Evolutionary conservation across 2,113 vertebrate species (phyloP).

Genomic region (Setophaga petechia): DNA sequence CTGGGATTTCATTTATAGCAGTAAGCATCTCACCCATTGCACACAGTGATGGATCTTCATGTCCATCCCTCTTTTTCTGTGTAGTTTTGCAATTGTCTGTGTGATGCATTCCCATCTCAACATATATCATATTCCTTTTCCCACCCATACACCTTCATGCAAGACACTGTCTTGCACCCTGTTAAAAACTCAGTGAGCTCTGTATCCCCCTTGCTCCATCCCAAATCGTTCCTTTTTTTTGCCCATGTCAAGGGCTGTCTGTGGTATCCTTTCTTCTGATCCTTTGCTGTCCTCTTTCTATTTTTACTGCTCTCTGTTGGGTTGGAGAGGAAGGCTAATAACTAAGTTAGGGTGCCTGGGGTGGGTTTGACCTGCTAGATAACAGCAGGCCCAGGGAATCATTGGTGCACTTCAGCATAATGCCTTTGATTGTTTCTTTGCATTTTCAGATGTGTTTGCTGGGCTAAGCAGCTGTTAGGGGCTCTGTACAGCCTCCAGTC

Average conservation of each 20-base stretch:
- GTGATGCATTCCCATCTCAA: background rate
- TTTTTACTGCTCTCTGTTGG: background rate
- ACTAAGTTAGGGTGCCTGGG: background rate
- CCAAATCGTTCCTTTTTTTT: background rate
- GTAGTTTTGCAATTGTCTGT: background rate
- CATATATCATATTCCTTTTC: background rate
- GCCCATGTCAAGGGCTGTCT: background rate
- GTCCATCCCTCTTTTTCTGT: background rate
- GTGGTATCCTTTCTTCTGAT: background rate
- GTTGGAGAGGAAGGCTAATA: background rate
- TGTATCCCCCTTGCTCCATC: background rate
- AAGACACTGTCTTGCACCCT: background rate
- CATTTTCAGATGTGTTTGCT: constrained; percentile 32
- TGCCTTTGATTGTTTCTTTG: background rate
- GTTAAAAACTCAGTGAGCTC: background rate
- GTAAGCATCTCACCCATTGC: background rate
- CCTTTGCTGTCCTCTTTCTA: background rate
- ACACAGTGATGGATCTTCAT: background rate
- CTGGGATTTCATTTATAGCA: background rate
- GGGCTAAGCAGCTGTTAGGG: background rate
- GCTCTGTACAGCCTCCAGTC: background rate
- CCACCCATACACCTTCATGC: background rate
- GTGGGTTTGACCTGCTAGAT: background rate
- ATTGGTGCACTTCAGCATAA: background rate
- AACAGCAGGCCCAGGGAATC: background rate